Conservation (phyloP, 2,888 invertebrate genomes). For the Schizaphis graminum region DNA sequence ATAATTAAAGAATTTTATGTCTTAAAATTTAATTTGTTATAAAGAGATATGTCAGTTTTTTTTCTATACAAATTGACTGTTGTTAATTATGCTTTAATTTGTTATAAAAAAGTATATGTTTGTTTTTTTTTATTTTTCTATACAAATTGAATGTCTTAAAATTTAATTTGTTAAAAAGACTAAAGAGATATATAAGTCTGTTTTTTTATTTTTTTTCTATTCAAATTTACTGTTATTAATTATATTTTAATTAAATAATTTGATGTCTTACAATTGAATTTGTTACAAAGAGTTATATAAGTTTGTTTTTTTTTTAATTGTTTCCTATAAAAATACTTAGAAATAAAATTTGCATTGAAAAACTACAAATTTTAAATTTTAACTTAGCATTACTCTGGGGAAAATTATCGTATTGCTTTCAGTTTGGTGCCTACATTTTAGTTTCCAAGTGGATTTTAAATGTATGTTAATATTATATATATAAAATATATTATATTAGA, state of each 20-base stretch:
- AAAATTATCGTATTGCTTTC: too few relatives aligned
- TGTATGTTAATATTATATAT: conserved; percentile 11
- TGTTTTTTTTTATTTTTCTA: too few relatives aligned
- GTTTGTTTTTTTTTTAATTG: conserved; percentile 16
- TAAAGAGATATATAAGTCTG: background rate
- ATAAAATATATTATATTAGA: conserved; percentile 10
- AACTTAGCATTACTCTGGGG: too few relatives aligned
- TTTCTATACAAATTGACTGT: background rate
- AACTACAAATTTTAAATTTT: too few relatives aligned
- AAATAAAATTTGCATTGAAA: conserved; percentile 10
- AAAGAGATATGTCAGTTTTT: background rate
- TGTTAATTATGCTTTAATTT: background rate
- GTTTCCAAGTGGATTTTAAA: conserved; percentile 7
- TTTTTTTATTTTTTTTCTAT: conserved; percentile 1
- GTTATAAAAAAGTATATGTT: too few relatives aligned
- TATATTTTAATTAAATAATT: background rate
- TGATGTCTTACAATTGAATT: background rate
- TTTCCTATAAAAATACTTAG: conserved; percentile 7
- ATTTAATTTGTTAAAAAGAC: background rate
- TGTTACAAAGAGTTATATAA: background rate
- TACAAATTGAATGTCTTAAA: too few relatives aligned
- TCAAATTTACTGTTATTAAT: background rate
- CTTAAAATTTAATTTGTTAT: background rate
- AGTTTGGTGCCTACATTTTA: background rate
- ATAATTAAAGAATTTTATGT: background rate